Evolutionary conservation across 2,113 vertebrate genomes (phyloP).

Genomic region (Silurus meridionalis): DNA sequence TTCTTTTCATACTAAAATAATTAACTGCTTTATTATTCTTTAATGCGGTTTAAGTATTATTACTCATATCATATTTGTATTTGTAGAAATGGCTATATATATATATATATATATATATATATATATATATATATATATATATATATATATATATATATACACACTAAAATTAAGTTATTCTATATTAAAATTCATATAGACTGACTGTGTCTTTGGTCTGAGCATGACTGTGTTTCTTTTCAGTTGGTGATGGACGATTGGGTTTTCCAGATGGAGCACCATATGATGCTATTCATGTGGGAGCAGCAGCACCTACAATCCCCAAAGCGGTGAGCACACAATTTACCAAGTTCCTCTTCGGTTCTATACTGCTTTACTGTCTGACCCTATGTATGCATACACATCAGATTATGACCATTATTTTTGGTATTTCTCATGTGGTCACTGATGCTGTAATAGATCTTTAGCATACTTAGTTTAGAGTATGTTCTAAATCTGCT

Average conservation of each 20-base stretch:
- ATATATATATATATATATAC: too few relatives aligned
- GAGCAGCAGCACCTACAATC: constrained; percentile 80
- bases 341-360: background rate
- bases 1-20: background rate
- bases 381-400: background rate
- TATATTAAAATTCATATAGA: background rate
- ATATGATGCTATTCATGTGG: constrained; percentile 89
- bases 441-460: background rate
- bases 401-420: background rate
- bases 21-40: background rate
- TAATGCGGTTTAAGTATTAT: background rate
- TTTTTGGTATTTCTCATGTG: background rate
- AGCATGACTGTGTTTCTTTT: constrained; percentile 18
- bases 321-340: constrained; percentile 77
- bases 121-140: background rate
- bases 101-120: too few relatives aligned
- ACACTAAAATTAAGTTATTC: background rate
- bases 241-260: constrained; percentile 84
- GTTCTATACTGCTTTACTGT: background rate
- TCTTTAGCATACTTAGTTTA: background rate
- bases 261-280: constrained; percentile 82
- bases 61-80: background rate
- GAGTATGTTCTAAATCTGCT: background rate
- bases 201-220: background rate
- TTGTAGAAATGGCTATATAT: background rate